Percentiles rank a stretch among this genome's conserved stretches.
phyloP scores from a whole-genome alignment of 1,140 invertebrate genomes.

The Mercenaria mercenaria region DNA sequence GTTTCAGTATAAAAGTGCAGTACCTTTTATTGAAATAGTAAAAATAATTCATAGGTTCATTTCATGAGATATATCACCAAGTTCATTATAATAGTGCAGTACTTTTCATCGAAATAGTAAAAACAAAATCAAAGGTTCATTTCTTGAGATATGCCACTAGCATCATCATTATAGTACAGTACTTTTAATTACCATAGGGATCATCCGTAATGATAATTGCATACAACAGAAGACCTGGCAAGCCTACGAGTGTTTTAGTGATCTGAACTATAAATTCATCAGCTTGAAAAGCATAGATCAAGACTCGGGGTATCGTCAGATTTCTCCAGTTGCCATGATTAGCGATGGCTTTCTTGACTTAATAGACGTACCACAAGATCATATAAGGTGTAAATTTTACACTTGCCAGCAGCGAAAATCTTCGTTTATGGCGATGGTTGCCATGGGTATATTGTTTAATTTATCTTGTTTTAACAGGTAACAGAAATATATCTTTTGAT shows the following conservation, averaged over 20 bases:
- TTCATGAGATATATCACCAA: no score
- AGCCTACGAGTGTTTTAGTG: conserved; percentile 77
- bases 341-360: conserved; percentile 83
- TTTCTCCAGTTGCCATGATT: conserved; percentile 83
- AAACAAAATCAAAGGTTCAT: no score
- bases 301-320: conserved; percentile 82
- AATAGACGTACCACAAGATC: conserved; percentile 85
- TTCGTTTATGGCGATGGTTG: conserved; percentile 81
- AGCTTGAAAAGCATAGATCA: conserved; percentile 83
- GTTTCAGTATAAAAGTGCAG: no score
- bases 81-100: no score
- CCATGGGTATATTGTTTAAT: conserved; percentile 51
- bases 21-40: no score
- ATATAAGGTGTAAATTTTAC: conserved; percentile 76
- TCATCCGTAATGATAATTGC: conserved; percentile 77
- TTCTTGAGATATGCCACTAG: no score
- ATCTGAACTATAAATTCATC: conserved; percentile 77
- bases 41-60: no score
- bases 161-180: no score
- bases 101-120: no score
- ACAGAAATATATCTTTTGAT: no score
- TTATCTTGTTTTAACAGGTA: no score
- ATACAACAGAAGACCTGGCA: conserved; percentile 71
- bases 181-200: conserved; percentile 75
- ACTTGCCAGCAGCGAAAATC: conserved; percentile 82